These are phyloP conservation scores for Erannis defoliaria DNA, from an alignment of 2,888 invertebrate genomes.

Conservation along the genomic window DNA sequence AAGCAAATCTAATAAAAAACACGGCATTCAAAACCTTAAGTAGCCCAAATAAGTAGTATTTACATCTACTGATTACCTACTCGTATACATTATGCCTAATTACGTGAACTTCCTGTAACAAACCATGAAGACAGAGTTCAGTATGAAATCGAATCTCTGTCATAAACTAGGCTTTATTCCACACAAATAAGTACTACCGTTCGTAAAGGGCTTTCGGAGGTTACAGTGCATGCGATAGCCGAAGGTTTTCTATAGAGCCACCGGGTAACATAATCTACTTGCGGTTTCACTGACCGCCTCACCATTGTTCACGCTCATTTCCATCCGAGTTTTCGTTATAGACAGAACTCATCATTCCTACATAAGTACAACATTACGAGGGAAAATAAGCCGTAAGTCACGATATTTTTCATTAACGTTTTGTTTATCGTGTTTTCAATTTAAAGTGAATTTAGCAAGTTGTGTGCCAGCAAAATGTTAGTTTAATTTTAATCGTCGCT, in stretches of 20 bases:
- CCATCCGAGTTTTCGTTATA: slow-evolving; percentile 59
- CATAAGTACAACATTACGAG: slow-evolving; percentile 41
- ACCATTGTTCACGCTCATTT: slow-evolving; percentile 52
- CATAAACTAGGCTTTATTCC: slow-evolving; percentile 28
- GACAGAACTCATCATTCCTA: slow-evolving; percentile 46
- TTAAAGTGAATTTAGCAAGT: slow-evolving; percentile 24
- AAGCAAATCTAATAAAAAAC: too few relatives aligned
- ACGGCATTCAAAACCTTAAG: too few relatives aligned
- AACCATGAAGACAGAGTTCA: slow-evolving; percentile 39
- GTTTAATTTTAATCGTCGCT: slow-evolving; percentile 41
- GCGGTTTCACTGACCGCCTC: slow-evolving; percentile 56
- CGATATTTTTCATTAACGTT: slow-evolving; percentile 10
- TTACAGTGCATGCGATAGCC: slow-evolving; percentile 45
- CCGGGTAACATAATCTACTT: slow-evolving; percentile 52
- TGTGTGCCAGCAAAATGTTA: slow-evolving; percentile 38
- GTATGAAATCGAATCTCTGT: slow-evolving; percentile 1
- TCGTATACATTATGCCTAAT: neutral
- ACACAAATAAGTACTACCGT: slow-evolving; percentile 27
- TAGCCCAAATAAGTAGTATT: too few relatives aligned
- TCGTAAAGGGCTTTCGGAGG: slow-evolving; percentile 38
- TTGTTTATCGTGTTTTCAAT: slow-evolving; percentile 7
- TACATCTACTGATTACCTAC: neutral
- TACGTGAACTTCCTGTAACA: slow-evolving; percentile 39
- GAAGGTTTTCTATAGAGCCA: slow-evolving; percentile 43
- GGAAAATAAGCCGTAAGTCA: slow-evolving; percentile 22